A percentile compares a stretch with the other conserved stretches of the same genome.
Conservation (phyloP, 2,113 vertebrate species). For the Protobothrops flavoviridis region DNA sequence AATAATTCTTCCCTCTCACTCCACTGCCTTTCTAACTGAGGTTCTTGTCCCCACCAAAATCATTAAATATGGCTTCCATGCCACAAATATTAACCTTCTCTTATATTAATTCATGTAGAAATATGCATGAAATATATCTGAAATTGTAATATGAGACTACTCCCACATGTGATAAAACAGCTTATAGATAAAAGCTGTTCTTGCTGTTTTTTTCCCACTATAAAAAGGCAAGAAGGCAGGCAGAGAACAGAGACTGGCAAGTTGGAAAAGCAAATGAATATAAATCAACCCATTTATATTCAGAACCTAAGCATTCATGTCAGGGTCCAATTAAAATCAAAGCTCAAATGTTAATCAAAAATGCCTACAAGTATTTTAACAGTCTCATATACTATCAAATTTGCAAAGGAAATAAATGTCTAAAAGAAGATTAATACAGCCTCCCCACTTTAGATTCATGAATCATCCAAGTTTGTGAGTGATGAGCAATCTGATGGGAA, state of each 20-base stretch:
- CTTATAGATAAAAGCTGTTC: background rate
- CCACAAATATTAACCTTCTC: background rate
- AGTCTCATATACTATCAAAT: slow-evolving; percentile 15
- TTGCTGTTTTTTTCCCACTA: background rate
- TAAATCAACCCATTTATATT: slow-evolving; percentile 30
- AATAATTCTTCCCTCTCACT: background rate
- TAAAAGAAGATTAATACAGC: background rate
- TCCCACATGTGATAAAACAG: background rate
- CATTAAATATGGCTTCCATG: background rate
- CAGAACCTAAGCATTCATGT: slow-evolving; percentile 12
- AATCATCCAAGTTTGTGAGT: background rate
- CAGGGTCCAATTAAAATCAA: slow-evolving; percentile 19
- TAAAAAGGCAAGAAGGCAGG: background rate
- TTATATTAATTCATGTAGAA: background rate
- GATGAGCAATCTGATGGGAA: background rate
- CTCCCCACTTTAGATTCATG: background rate
- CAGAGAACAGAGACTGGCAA: background rate
- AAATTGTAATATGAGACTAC: background rate
- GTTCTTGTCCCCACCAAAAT: background rate
- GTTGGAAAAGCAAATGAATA: slow-evolving; percentile 7
- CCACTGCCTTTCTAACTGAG: background rate
- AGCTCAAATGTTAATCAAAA: background rate
- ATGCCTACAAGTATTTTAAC: slow-evolving; percentile 14
- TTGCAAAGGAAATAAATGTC: background rate
- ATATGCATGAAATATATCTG: background rate